Evolutionary conservation across 2,888 invertebrate species (phyloP), one percentile per base, ranked within the genome.

Genomic region (Phragmatobia fuliginosa): DNA sequence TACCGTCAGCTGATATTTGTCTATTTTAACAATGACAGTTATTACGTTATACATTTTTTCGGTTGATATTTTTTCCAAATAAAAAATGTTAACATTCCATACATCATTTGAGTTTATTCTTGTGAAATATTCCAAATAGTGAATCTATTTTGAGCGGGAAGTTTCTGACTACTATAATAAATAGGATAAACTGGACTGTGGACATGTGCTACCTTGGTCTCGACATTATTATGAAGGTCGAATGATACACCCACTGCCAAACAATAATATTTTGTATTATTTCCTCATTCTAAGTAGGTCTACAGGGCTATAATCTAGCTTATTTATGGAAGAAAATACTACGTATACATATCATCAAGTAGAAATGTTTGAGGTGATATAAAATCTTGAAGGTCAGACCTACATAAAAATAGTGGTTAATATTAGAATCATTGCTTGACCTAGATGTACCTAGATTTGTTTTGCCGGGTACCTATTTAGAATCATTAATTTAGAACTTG

Each of bases 201-300:
- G 89, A 88, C 90, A 91, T 91, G 90, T 89, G 86, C 86, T 85
- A 82, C 88, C 86, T 86, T 86, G 85, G 81, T 85, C 80, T 83
- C 85, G 83, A 84, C 74, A 74, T 74, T 78, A 79, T 72, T 71
- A 56, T 77, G 91, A 93, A 92, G 92, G 93, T 88, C 86, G 76
- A 58, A 62, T 75, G 68, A 79, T 76, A 82, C 91, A 83, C 92
- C 91, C 87, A 91, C 93, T 66, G 71, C 67, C 70, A 73, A 84
- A 88, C 85, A 87, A 88, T 87, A 87, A 88, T 88, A 87, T 88
- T 88, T 89, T 85, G 85, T 86, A 77, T 87, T 87, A 86, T 88
- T 91, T 91, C 91, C 91, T 91, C 67, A 74, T 80, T 68, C n/a
- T 80, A 85, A 83, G 74, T 84, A 79, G 85, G 83, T 87, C 85